Percentiles rank a stretch among this genome's conserved stretches.
phyloP scores from a whole-genome alignment of 2,797 vertebrate species.

The Lepidocolaptes lacrymiger region DNA sequence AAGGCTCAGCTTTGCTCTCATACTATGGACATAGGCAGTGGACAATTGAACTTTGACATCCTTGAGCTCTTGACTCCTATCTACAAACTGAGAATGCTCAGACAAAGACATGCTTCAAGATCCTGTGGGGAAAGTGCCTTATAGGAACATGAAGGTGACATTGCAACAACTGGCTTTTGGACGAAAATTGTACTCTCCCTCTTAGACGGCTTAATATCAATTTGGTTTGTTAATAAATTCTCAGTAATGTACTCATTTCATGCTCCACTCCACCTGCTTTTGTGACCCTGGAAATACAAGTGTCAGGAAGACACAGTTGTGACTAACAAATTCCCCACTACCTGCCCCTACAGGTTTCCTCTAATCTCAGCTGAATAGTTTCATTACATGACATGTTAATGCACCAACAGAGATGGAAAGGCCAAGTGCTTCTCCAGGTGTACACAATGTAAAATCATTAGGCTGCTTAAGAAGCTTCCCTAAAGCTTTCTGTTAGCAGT shows the following conservation, averaged over 20 bases:
- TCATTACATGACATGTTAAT: constrained; percentile 1
- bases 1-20: neutral
- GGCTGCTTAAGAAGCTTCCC: constrained; percentile 20
- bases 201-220: neutral
- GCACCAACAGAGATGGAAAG: neutral
- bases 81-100: neutral
- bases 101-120: neutral
- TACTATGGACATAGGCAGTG: neutral
- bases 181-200: neutral
- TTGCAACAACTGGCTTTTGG: neutral
- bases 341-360: constrained; percentile 2
- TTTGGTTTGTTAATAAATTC: constrained; percentile 37
- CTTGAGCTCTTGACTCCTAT: neutral
- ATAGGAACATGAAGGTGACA: neutral
- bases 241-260: neutral
- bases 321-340: neutral
- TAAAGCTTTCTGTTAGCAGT: constrained; percentile 39
- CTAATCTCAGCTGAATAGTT: neutral
- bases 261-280: neutral
- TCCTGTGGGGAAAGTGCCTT: neutral
- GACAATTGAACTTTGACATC: neutral
- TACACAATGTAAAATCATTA: constrained; percentile 19
- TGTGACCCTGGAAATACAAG: neutral
- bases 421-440: constrained; percentile 1
- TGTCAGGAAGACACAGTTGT: neutral